These are phyloP conservation scores for Limanda limanda DNA, from an alignment of 2,113 vertebrate species.

Conservation along the genomic window DNA sequence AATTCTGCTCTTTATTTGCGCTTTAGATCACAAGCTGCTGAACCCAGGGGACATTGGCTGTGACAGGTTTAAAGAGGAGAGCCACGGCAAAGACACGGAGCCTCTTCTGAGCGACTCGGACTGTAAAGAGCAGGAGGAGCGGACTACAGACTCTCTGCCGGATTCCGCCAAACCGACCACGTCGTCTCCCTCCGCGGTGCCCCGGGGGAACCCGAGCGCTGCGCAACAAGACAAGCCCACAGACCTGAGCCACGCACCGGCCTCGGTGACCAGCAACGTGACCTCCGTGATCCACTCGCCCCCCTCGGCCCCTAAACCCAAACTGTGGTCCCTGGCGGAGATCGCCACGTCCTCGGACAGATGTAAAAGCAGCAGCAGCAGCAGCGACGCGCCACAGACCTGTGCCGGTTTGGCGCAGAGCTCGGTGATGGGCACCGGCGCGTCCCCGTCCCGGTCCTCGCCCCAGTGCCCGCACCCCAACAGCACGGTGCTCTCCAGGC, in stretches of 20 bases:
- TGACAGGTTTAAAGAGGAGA: constrained; percentile 85
- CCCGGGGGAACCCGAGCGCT: constrained; percentile 73
- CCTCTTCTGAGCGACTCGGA: constrained; percentile 91
- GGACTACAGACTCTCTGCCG: constrained; percentile 83
- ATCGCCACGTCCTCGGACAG: constrained; percentile 97
- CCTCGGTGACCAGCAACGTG: constrained; percentile 79
- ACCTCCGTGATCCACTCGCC: constrained; percentile 95
- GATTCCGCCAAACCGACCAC: constrained; percentile 83
- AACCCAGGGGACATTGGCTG: constrained; percentile 82
- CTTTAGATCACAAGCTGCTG: constrained; percentile 83
- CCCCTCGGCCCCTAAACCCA: constrained; percentile 91
- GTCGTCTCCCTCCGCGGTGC: constrained; percentile 82
- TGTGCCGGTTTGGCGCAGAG: constrained; percentile 78
- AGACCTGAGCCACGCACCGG: constrained; percentile 76
- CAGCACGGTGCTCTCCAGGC: constrained; percentile 92
- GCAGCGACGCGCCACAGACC: constrained; percentile 74
- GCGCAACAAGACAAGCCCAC: constrained; percentile 80
- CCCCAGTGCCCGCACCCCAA: constrained; percentile 90
- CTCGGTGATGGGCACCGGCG: constrained; percentile 78
- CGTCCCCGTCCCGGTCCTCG: constrained; percentile 90
- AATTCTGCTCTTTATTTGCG: constrained; percentile 53
- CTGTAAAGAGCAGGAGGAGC: constrained; percentile 90
- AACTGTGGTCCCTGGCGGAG: constrained; percentile 96
- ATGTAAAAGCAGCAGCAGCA: constrained; percentile 88
- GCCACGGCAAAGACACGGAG: constrained; percentile 81